Base-by-base conservation (phyloP, 2,113 vertebrate genomes). In the Nothobranchius kuhntae region DNA sequence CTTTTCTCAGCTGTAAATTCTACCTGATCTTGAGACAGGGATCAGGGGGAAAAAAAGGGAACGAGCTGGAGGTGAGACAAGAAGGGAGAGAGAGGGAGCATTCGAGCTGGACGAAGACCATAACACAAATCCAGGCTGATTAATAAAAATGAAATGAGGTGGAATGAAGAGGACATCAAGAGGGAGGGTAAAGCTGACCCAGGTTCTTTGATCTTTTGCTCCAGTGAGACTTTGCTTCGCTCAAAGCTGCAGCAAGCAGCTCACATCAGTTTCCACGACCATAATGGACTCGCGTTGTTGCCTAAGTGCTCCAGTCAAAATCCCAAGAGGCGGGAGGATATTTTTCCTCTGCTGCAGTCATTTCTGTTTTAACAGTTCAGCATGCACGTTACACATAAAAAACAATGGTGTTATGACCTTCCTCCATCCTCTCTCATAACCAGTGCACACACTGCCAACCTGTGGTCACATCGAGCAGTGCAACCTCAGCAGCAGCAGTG, bases 1-100 rank as follows among this genome's bases (percentile, higher is more conserved):
- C 65, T 86, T 84, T 75, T 71, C 61, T 68, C 57, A 75, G 53
- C 63, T 45, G 73, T 69, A 83, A 40, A 86, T 83, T 87, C 80
- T 40, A 60, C 61, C 64, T 76, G 81, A 70, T 80, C 45, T 61
- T 35, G 53, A 36, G 68, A 80, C 69, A 63, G 61, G 75, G 72
- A 52, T 45, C 50, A 42, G 50, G 30, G 2, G 30, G 2, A 30
- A 30, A 38, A 36, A 30, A 14, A 65, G 56, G 76, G 67, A 72
- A 50, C 42, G 38, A 30, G 26, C 47, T 57, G 64, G 57, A 61
- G 40, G 60, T 48, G 36, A 71, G 30, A 42, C 53, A 58, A 55
- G 50, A 36, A 53, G 53, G 40, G 53, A 64, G 56, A 4, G 30
- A 35, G 55, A 54, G 44, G 45, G 21, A 21, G 51, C 17, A 51